Base-by-base conservation (phyloP, 2,113 vertebrate genomes). In the Neolamprologus longior region DNA sequence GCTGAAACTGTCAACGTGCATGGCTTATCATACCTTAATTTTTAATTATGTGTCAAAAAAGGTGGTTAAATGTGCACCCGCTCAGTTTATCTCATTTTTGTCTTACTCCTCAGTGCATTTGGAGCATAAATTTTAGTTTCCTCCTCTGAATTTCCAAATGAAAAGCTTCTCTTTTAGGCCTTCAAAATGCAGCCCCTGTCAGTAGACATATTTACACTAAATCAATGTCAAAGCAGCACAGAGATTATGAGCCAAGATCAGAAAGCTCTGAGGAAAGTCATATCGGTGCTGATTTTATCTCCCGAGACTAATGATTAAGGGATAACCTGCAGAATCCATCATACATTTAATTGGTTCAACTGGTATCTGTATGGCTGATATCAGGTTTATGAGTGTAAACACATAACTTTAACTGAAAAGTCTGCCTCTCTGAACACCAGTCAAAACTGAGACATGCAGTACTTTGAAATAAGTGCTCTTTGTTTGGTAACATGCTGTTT, bases 261-360 rank as follows among this genome's bases (percentile, higher is more conserved):
- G 24, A 61, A 47, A 61, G 68, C 68, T 81, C 54, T 19, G 63
- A 81, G 57, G 35, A 86, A 85, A 90, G n/a, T 86, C 83, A 87
- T 85, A 57, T 82, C 1, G 1, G 35, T 82, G 55, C 52, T 89
- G 87, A 93, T 93, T 86, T 84, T 88, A 91, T 91, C 88, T 89
- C 33, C 68, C 61, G 37, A 66, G 86, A 89, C 61, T 86, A 91
- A 94, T 86, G 86, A 82, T 19, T 58, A 37, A 26, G 40, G 63
- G 81, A 92, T 92, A 86, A 92, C 85, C 78, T 50, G 45, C 33
- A 61, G 88, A 94, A 93, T 92, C 88, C 90, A 90, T 90, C 87
- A 58, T 28, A 84, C 17, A 86, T 87, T 89, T 86, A 90, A 90
- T 88, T 89, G 87, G 58, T 63, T 88, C 61, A 86, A 37, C 57